phyloP scores from a whole-genome alignment of 1,140 invertebrate species.

The Trachelipus rathkii region DNA sequence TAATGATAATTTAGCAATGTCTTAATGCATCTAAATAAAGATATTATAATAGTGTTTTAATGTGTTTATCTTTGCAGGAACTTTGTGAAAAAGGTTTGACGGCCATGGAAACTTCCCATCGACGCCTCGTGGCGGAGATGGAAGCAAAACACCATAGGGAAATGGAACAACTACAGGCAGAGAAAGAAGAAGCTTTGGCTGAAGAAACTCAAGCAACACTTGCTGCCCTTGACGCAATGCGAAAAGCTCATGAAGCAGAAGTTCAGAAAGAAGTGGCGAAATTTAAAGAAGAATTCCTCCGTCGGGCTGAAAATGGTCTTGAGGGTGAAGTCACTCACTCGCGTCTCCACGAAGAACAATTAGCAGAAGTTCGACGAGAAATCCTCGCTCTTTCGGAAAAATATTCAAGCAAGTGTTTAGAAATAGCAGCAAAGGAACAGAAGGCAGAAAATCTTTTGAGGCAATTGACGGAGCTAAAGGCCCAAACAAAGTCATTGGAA shows the following conservation, averaged over 20 bases:
- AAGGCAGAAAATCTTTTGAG: constrained; percentile 69
- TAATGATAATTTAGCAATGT: no score
- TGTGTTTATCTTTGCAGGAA: constrained; percentile 51
- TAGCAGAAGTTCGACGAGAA: constrained; percentile 77
- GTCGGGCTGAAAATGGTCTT: constrained; percentile 30
- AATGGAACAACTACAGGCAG: constrained; percentile 63
- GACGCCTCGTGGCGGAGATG: constrained; percentile 75
- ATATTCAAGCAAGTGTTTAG: constrained; percentile 85
- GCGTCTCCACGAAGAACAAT: constrained; percentile 57
- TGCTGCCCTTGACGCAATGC: constrained; percentile 82
- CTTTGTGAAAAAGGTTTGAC: constrained; percentile 79
- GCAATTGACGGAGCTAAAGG: constrained; percentile 65
- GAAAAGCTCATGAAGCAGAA: constrained; percentile 86
- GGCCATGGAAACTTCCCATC: constrained; percentile 82
- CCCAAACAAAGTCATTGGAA: not conserved
- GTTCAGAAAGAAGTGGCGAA: constrained; percentile 68
- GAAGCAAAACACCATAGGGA: constrained; percentile 78
- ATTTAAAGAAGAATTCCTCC: constrained; percentile 73
- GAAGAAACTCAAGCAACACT: constrained; percentile 70
- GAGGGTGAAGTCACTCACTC: constrained; percentile 53
- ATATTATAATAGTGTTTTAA: no score
- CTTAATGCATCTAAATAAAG: no score
- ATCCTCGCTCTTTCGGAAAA: constrained; percentile 82
- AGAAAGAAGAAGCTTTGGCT: constrained; percentile 81
- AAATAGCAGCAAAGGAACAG: constrained; percentile 79